phyloP scores from a whole-genome alignment of 2,113 vertebrate species.

The Oostethus manadensis region DNA sequence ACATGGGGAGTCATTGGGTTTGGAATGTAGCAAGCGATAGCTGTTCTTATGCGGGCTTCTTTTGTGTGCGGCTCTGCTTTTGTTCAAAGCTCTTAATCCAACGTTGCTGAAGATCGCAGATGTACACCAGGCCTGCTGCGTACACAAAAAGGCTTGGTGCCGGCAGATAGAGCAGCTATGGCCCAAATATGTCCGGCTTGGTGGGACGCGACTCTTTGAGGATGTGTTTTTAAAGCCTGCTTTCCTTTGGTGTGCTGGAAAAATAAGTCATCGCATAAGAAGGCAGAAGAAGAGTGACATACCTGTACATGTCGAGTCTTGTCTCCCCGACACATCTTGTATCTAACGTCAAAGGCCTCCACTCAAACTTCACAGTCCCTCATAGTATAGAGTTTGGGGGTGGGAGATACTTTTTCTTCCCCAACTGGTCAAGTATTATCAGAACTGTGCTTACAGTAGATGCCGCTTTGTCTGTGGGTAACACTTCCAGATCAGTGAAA shows the following conservation, averaged over 20 bases:
- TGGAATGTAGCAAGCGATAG: conserved; percentile 79
- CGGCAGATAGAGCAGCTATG: conserved; percentile 7
- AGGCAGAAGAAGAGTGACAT: conserved; percentile 33
- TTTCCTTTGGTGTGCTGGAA: background rate
- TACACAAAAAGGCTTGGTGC: conserved; percentile 21
- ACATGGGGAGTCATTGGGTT: conserved; percentile 50
- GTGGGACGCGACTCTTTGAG: background rate
- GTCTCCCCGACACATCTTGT: conserved; percentile 48
- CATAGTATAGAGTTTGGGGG: background rate
- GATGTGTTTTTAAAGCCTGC: background rate
- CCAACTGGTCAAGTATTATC: background rate
- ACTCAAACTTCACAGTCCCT: background rate
- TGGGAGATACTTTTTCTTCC: background rate
- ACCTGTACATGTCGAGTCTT: conserved; percentile 66
- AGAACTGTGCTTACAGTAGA: background rate
- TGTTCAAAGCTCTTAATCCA: conserved; percentile 81
- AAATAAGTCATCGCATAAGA: conserved; percentile 6
- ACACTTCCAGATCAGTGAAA: too few relatives aligned
- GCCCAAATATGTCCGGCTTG: conserved; percentile 11
- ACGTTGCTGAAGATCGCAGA: conserved; percentile 40
- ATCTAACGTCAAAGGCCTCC: background rate
- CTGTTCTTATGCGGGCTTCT: conserved; percentile 34
- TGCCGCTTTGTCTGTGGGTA: too few relatives aligned
- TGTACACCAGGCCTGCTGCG: conserved; percentile 18
- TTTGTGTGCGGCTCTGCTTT: conserved; percentile 63